phyloP scores from a whole-genome alignment of 1,140 invertebrate genomes.

The Frieseomelitta varia region DNA sequence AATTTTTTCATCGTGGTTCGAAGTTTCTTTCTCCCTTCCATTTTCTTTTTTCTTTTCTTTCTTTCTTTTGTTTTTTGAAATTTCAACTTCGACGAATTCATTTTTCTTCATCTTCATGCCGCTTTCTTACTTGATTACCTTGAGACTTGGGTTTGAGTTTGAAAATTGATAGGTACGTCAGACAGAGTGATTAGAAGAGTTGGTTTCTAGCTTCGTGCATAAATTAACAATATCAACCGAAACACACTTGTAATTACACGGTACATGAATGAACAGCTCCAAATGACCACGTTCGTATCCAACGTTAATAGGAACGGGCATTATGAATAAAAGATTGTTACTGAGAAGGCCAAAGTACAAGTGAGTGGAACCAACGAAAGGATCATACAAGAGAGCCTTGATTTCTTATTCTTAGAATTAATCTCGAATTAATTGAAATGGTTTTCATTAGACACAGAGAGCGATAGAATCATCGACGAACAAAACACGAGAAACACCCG shows the following conservation, averaged over 20 bases:
- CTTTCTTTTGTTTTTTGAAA: too few species aligned
- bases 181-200: not conserved
- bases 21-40: not conserved
- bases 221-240: slow-evolving; percentile 21
- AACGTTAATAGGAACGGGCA: slow-evolving; percentile 21
- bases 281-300: slow-evolving; percentile 28
- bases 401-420: not conserved
- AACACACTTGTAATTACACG: slow-evolving; percentile 27
- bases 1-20: not conserved
- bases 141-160: not conserved
- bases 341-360: slow-evolving; percentile 28
- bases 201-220: not conserved
- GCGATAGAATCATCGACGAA: too few species aligned
- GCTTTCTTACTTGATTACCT: too few species aligned
- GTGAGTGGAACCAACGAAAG: slow-evolving; percentile 2
- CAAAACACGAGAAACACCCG: too few species aligned
- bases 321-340: slow-evolving; percentile 50
- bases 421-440: not conserved
- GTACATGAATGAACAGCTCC: slow-evolving; percentile 17
- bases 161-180: not conserved
- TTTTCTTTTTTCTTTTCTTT: too few species aligned
- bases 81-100: too few species aligned
- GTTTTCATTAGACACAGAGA: not conserved
- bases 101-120: too few species aligned
- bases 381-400: not conserved